Conservation (phyloP, 1,140 invertebrate species). For the Phthorimaea operculella region DNA sequence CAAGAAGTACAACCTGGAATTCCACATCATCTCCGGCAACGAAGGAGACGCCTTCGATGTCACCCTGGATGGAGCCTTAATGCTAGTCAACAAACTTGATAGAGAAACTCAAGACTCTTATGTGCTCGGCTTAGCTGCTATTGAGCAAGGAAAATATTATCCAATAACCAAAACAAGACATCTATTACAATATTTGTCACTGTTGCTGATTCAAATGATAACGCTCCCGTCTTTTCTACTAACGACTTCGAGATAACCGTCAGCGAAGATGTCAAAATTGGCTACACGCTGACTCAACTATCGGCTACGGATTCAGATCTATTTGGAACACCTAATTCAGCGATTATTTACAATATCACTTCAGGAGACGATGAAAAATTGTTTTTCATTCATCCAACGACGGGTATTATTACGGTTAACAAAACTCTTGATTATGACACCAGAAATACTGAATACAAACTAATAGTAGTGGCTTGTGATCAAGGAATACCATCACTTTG, state of each 20-base stretch:
- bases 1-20: constrained; percentile 72
- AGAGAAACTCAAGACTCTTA: constrained; percentile 83
- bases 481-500: constrained; percentile 74
- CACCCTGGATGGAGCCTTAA: constrained; percentile 79
- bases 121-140: constrained; percentile 72
- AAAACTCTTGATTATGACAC: constrained; percentile 84
- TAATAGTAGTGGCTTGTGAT: constrained; percentile 81
- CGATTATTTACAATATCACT: constrained; percentile 83
- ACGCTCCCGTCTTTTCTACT: constrained; percentile 80
- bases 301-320: constrained; percentile 82
- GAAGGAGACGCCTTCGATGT: constrained; percentile 82
- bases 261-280: constrained; percentile 79
- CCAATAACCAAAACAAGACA: constrained; percentile 68
- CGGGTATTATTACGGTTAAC: constrained; percentile 80
- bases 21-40: constrained; percentile 82
- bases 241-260: constrained; percentile 79
- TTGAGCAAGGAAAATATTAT: constrained; percentile 62
- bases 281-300: constrained; percentile 76
- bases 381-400: constrained; percentile 77
- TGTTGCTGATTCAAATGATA: constrained; percentile 89
- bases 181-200: constrained; percentile 78
- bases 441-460: constrained; percentile 73
- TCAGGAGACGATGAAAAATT: constrained; percentile 85
- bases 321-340: constrained; percentile 77
- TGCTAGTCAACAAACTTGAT: constrained; percentile 82